Evolutionary conservation across 37 sponge, comb jelly and placozoan genomes (phyloP), one percentile per base, ranked within the genome.

Genomic region (Corticium candelabrum): DNA sequence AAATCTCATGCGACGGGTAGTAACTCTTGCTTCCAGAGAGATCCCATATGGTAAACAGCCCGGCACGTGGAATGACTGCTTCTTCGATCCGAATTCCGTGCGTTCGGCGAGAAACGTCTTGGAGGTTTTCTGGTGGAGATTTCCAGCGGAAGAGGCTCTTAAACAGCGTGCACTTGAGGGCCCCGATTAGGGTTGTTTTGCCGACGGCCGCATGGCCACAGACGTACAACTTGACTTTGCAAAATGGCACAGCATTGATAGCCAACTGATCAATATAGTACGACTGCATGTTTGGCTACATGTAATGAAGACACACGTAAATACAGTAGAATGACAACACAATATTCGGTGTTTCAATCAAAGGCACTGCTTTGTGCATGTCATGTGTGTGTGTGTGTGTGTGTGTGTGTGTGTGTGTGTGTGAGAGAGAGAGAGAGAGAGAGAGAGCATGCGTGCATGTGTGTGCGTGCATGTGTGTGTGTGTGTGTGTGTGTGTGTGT

Each of bases 11-110:
- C 5, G 74, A 74, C 0, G 68, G 39, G 82, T 87, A 87, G 82
- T 87, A 93, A 62, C 83, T 80, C 67, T 83, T 80, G 37, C 70
- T 39, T 37, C 94, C 94, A 1, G 90, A 89, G 77, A 93, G 86
- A 43, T 93, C 94, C 94, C 94, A 93, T 1, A 93, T 78, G 75
- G 87, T 87, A 80, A 93, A 93, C 37, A 84, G 56, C 0, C 88
- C 88, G 27, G 82, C 88, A n/a, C 57, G 57, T 0, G 92, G 84
- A 29, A 91, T 78, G 75, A 75, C 82, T 3, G 43, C 62, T 41
- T 83, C 77, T 30, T 85, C 68, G 34, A 91, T 75, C 33, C 38
- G 40, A 3, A 91, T 81, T 27, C 92, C 92, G 36, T 82, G 76
- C 1, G 92, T 91, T 5, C 81, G 81, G 31, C 40, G 37, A 33